Base-by-base conservation (phyloP, 2,888 invertebrate genomes). In the Aleiodes leptofemur region DNA sequence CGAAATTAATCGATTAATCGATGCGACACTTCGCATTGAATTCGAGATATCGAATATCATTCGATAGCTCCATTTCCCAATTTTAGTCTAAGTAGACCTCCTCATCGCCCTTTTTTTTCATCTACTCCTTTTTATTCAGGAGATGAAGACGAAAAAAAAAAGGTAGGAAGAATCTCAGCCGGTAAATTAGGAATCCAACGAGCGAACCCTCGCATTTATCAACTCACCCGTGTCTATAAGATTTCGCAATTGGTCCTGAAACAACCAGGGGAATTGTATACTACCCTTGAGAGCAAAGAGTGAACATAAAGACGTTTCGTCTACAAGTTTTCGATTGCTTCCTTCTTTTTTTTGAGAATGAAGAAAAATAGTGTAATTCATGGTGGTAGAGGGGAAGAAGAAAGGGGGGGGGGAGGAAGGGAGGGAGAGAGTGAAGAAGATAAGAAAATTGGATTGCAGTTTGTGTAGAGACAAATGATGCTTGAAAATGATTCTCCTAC, bases 111-210 rank as follows among this genome's bases (percentile, higher is more conserved):
- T 53, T 31, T 68, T 43, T 69, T 43, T 56, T 16, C 51, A 16
- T 69, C 23, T 23, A 23, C 23, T 23, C 23, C 23, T 16, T 69
- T 53, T 76, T 51, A 61, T 69, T 61, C 29, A 43, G 53, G 70
- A 38, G 51, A 72, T 76, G 77, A 74, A 43, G 34, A 64, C 69
- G 61, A 53, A 38, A 51, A 23, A 48, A 68, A 51, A 72, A 34
- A 71, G 66, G 56, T 56, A 56, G 16, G 51, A 68, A 80, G 83
- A 83, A 84, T 85, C 84, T 82, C 81, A 78, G 78, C 78, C 80
- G 82, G 80, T 83, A 83, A 86, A 85, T 86, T 85, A 84, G 84
- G 80, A 83, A 80, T 82, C 83, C 81, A 77, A 78, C 55, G 78
- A 73, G 76, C 78, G 78, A 78, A 81, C 82, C 82, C 81, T 79